Evolutionary conservation across 2,113 vertebrate genomes (phyloP).

Genomic region (Sterrhoptilus dennistouni): DNA sequence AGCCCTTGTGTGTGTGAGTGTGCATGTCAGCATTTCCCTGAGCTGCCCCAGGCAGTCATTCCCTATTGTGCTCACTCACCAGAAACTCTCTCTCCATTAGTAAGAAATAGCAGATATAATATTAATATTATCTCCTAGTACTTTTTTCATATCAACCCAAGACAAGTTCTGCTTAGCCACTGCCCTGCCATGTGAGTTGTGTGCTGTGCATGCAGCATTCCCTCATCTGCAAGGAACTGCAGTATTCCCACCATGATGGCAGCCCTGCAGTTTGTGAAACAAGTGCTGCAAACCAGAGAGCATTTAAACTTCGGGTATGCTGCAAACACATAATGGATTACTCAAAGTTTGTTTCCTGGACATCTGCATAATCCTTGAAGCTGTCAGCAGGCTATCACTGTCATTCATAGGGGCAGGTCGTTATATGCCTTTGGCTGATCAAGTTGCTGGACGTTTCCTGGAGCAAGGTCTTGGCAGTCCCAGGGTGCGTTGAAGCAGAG

Average conservation of each 20-base stretch:
- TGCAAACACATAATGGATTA: accelerated
- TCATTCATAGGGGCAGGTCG: neutral
- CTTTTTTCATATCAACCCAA: neutral
- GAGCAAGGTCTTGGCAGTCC: neutral
- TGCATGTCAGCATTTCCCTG: neutral
- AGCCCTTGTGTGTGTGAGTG: neutral
- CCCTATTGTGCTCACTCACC: neutral
- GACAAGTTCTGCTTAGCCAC: neutral
- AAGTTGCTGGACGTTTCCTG: neutral
- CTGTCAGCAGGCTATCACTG: neutral
- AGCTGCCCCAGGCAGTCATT: neutral
- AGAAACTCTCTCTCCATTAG: neutral
- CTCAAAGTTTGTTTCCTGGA: neutral
- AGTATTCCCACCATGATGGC: neutral
- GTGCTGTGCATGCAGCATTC: neutral
- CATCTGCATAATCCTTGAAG: neutral
- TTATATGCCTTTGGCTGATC: neutral
- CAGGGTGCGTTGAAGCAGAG: neutral
- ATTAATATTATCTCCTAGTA: neutral
- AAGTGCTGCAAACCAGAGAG: neutral
- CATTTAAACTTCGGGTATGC: neutral
- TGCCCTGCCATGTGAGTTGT: neutral
- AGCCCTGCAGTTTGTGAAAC: neutral
- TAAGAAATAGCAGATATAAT: neutral
- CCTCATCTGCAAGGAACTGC: neutral